Percentiles rank a stretch among this genome's conserved stretches.
These are phyloP conservation scores for Phymanthus crucifer DNA, from an alignment of 92 coral and sea anemone species.

Conservation along the genomic window DNA sequence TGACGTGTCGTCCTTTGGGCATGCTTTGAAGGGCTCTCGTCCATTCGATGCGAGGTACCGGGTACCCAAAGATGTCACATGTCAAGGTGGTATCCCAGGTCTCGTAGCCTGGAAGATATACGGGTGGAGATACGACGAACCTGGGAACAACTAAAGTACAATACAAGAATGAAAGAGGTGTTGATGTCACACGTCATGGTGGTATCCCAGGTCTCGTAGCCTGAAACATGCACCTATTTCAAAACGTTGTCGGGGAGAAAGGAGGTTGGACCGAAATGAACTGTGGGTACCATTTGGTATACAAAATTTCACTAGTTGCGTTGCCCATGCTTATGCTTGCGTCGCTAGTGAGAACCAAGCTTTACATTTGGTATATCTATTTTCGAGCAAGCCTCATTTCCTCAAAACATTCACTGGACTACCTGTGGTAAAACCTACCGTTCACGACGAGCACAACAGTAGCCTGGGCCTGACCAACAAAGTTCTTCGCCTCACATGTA, in stretches of 20 bases:
- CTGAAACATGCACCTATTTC: slow-evolving; percentile 54
- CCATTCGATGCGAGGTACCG: slow-evolving; percentile 66
- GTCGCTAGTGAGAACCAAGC: too few relatives aligned
- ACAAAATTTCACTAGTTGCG: too few relatives aligned
- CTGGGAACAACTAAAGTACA: slow-evolving; percentile 57
- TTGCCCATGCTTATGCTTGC: too few relatives aligned
- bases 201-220: slow-evolving; percentile 74
- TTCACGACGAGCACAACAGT: slow-evolving; percentile 51
- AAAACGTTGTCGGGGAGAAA: too few relatives aligned
- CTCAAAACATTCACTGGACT: not conserved
- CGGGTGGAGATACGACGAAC: slow-evolving; percentile 51
- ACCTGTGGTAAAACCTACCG: slow-evolving; percentile 40
- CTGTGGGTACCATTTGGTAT: too few relatives aligned
- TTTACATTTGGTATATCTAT: too few relatives aligned
- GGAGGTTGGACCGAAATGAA: too few relatives aligned
- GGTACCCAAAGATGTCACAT: slow-evolving; percentile 72
- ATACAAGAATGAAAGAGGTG: not conserved
- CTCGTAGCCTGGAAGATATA: slow-evolving; percentile 60
- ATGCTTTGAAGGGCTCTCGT: slow-evolving; percentile 58
- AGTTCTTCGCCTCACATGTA: slow-evolving; percentile 62
- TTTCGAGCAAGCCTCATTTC: too few relatives aligned
- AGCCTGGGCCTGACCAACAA: slow-evolving; percentile 53
- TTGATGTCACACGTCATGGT: slow-evolving; percentile 50
- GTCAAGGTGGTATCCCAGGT: slow-evolving; percentile 79
- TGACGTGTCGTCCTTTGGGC: slow-evolving; percentile 57